Evolutionary conservation across 37 sponge, comb jelly and placozoan species (phyloP).

Genomic region (Cladorhizidae sp.): DNA sequence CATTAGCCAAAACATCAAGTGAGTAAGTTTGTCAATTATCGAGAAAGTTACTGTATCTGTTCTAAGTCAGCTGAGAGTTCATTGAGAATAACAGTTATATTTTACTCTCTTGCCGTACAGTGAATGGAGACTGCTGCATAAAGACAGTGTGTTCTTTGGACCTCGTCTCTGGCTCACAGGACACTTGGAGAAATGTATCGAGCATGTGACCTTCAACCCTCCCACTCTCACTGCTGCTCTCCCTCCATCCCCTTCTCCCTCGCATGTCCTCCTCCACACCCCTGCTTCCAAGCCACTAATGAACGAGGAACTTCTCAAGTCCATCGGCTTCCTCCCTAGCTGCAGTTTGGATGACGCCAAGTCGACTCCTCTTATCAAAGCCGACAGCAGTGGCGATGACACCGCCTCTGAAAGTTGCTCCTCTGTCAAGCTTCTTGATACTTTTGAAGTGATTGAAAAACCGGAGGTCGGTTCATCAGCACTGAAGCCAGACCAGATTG

Average conservation of each 20-base stretch:
- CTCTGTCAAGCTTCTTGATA: background rate
- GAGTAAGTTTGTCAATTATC: too few species aligned
- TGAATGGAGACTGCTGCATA: constrained; percentile 59
- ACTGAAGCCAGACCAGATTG: constrained; percentile 23
- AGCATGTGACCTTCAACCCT: background rate
- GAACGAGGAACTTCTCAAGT: constrained; percentile 31
- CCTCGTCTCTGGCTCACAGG: constrained; percentile 64
- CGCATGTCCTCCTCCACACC: background rate
- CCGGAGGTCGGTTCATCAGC: background rate
- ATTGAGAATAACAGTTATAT: too few species aligned
- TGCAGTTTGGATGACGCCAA: background rate
- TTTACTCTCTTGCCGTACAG: constrained; percentile 17
- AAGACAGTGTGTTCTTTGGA: constrained; percentile 57
- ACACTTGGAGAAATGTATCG: background rate
- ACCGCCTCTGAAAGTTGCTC: background rate
- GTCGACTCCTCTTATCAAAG: background rate
- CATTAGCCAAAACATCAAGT: too few species aligned
- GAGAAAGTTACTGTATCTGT: too few species aligned
- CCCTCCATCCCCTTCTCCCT: background rate
- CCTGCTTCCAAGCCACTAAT: constrained; percentile 4
- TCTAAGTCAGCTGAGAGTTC: too few species aligned
- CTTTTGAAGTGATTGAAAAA: constrained; percentile 42
- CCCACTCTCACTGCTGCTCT: constrained; percentile 2
- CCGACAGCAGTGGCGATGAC: background rate
- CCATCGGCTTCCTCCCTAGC: constrained; percentile 33